These are phyloP conservation scores for Neoascia interrupta DNA, from an alignment of 2,888 invertebrate genomes.

Conservation along the genomic window DNA sequence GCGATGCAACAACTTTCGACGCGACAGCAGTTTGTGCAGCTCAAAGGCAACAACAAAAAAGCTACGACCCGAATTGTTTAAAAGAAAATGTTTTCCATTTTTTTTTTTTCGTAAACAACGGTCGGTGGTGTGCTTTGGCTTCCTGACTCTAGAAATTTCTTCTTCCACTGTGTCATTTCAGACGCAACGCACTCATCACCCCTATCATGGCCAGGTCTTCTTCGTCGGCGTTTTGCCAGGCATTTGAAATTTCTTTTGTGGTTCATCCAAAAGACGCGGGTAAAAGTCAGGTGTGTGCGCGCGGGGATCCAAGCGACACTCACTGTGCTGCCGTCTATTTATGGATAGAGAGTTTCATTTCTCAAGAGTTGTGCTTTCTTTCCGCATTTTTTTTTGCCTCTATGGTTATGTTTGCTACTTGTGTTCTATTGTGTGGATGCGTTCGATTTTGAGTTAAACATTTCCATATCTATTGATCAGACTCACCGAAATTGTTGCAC, in stretches of 20 bases:
- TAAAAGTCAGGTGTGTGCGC: conserved; percentile 51
- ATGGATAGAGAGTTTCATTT: conserved; percentile 59
- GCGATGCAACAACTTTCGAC: conserved; percentile 65
- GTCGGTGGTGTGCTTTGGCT: neutral
- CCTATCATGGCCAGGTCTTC: neutral
- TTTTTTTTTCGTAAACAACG: neutral
- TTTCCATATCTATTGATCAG: no score
- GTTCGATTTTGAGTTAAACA: no score
- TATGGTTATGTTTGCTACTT: conserved; percentile 10
- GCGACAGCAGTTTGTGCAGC: conserved; percentile 43
- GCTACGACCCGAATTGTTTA: conserved; percentile 59
- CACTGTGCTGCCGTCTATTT: conserved; percentile 46
- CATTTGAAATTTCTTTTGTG: conserved; percentile 16
- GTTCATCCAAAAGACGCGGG: conserved; percentile 39
- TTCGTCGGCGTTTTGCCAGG: neutral
- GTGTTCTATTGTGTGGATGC: conserved; percentile 34
- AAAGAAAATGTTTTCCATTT: conserved; percentile 45
- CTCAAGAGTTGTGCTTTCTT: conserved; percentile 59
- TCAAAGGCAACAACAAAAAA: conserved; percentile 8
- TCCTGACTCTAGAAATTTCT: conserved; percentile 42
- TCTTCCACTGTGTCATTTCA: conserved; percentile 23
- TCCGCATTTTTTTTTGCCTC: conserved; percentile 17
- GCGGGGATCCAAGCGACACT: conserved; percentile 38
- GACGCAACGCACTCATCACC: conserved; percentile 45
- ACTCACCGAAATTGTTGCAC: no score